Conservation (phyloP, 2,113 vertebrate species). For the Cygnus buccinator region DNA sequence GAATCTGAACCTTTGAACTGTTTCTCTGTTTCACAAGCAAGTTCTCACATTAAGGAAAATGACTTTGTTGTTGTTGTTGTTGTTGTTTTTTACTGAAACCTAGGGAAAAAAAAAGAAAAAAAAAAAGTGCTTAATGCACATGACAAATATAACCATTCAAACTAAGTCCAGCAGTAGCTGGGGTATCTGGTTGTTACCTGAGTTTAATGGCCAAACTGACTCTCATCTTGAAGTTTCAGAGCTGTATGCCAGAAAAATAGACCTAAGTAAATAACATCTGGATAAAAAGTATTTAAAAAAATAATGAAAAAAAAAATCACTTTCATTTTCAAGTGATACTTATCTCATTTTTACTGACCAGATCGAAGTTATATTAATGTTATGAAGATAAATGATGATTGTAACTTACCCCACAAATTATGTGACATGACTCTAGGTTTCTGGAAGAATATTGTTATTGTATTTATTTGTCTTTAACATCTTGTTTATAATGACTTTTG, state of each 20-base stretch:
- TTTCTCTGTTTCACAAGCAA: not conserved
- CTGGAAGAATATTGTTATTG: not conserved
- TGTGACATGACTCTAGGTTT: not conserved
- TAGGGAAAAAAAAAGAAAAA: no score
- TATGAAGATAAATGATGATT: not conserved
- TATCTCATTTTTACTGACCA: not conserved
- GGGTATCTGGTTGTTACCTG: not conserved
- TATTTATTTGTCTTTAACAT: not conserved
- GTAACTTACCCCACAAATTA: not conserved
- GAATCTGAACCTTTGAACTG: not conserved
- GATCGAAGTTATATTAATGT: not conserved
- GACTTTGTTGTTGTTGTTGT: not conserved
- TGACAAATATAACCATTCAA: not conserved
- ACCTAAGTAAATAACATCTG: not conserved
- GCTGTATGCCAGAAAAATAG: not conserved
- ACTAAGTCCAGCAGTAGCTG: not conserved
- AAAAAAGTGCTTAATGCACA: not conserved
- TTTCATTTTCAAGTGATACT: not conserved
- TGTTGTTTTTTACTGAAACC: not conserved
- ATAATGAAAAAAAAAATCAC: not conserved
- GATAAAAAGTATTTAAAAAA: not conserved
- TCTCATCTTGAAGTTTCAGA: not conserved
- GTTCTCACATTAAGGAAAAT: not conserved
- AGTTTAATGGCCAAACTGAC: not conserved
- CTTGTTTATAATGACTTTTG: not conserved